phyloP scores from a whole-genome alignment of 2,888 invertebrate genomes.

The Itoplectis maculator region DNA sequence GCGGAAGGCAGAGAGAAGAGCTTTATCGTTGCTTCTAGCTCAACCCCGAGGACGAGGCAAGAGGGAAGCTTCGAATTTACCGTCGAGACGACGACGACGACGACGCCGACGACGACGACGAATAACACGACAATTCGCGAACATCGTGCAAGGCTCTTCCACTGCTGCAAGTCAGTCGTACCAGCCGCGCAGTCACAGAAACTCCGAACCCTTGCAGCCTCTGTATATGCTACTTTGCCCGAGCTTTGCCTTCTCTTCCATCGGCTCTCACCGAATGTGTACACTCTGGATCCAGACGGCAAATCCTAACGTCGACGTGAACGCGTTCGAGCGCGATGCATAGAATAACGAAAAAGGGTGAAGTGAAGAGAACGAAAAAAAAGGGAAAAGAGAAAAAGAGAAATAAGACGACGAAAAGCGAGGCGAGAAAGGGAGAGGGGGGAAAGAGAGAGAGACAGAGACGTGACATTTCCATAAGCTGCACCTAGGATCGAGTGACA shows the following conservation, averaged over 20 bases:
- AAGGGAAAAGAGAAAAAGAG: neutral
- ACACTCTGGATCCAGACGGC: slow-evolving; percentile 33
- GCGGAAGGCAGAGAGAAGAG: slow-evolving; percentile 22
- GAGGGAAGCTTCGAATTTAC: slow-evolving; percentile 45
- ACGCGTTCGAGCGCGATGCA: slow-evolving; percentile 29
- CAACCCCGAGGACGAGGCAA: slow-evolving; percentile 1
- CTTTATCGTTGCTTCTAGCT: slow-evolving; percentile 35
- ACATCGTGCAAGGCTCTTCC: neutral
- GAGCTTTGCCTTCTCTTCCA: slow-evolving; percentile 5
- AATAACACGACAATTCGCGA: slow-evolving; percentile 33
- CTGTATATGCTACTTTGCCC: neutral
- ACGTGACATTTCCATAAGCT: slow-evolving; percentile 50
- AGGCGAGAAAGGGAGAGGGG: slow-evolving; percentile 18
- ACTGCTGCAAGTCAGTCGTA: neutral
- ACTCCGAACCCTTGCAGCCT: slow-evolving; percentile 37
- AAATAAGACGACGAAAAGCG: slow-evolving; percentile 31
- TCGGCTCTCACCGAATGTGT: neutral
- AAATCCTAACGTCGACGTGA: slow-evolving; percentile 49
- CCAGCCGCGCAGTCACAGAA: slow-evolving; percentile 25
- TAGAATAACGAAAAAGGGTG: slow-evolving; percentile 51
- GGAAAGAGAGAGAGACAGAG: slow-evolving; percentile 7
- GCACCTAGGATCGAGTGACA: neutral
- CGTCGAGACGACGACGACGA: slow-evolving; percentile 37
- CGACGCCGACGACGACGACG: slow-evolving; percentile 2
- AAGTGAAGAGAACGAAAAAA: slow-evolving; percentile 29